Evolutionary conservation across 2,888 invertebrate genomes (phyloP).

Genomic region (Zeuzera pyrina): DNA sequence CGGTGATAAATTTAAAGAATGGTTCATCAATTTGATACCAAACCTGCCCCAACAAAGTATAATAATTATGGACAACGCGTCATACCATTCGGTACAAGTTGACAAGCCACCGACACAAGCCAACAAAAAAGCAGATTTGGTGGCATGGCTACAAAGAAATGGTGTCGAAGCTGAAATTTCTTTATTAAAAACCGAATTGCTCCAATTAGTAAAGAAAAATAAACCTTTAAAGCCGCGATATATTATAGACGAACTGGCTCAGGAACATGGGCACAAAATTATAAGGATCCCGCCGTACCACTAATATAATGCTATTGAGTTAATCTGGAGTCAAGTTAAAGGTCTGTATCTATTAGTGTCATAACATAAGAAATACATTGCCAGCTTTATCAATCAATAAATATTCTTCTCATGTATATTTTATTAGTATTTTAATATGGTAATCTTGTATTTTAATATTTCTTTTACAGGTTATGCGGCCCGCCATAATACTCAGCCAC

Average conservation of each 20-base stretch:
- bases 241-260: background rate
- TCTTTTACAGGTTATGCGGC: constrained; percentile 8
- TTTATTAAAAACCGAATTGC: background rate
- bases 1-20: too few relatives aligned
- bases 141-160: constrained; percentile 1
- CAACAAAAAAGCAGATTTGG: constrained; percentile 1
- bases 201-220: background rate
- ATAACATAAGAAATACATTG: too few relatives aligned
- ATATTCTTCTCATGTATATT: too few relatives aligned
- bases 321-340: too few relatives aligned
- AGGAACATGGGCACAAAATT: background rate
- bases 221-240: background rate
- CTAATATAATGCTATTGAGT: background rate
- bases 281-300: background rate
- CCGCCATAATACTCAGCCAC: constrained; percentile 11
- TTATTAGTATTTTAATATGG: too few relatives aligned
- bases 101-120: background rate
- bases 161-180: background rate
- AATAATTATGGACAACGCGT: too few relatives aligned
- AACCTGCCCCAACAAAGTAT: too few relatives aligned
- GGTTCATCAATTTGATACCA: too few relatives aligned
- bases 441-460: too few relatives aligned
- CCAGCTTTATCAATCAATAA: too few relatives aligned
- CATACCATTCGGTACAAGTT: too few relatives aligned
- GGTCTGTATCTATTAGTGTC: too few relatives aligned